Base-by-base conservation (phyloP, 2,888 invertebrate genomes). In the Xestia xanthographa region DNA sequence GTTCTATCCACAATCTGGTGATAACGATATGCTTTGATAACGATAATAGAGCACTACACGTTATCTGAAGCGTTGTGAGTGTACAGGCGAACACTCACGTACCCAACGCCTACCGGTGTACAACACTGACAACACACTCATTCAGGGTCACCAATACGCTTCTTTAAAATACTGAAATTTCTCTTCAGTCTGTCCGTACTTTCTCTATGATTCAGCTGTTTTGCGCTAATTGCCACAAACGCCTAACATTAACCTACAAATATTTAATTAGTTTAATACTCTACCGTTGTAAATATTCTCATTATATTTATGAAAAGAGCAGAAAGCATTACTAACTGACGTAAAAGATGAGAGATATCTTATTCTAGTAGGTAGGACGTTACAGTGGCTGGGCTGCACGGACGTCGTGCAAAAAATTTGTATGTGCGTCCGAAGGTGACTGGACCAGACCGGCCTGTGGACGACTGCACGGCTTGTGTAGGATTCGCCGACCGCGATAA, bases 1-100 rank as follows among this genome's bases (percentile, higher is more conserved):
- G 90, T 87, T 88, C 91, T 91, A 91, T 93, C 89, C 92, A 89
- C 91, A 90, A 92, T 91, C 92, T 89, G 87, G 79, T 94, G 93
- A 94, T 95, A 94, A 92, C 86, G 90, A 90, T 88, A 91, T 91
- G 89, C 88, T 88, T 90, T 93, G 95, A 95, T 95, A 95, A 94
- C 82, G 82, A 85, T 86, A 86, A 70, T 78, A 79, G 74, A 82
- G 70, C 79, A 84, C 78, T 77, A 70, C 75, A 82, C 79, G 29
- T 73, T 82, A 86, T 81, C 79, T 77, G 56, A 60, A 75, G 82
- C 80, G 84, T 80, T 76, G 78, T 79, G 85, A 84, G 86, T 83
- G 86, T 84, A 87, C 77, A 77, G 82, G 86, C 84, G 80, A 66
- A 62, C 86, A 84, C 87, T 90, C 90, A 89, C 88, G 88, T 89